Base-by-base conservation (phyloP, 1,140 invertebrate species). In the Asobara japonica region DNA sequence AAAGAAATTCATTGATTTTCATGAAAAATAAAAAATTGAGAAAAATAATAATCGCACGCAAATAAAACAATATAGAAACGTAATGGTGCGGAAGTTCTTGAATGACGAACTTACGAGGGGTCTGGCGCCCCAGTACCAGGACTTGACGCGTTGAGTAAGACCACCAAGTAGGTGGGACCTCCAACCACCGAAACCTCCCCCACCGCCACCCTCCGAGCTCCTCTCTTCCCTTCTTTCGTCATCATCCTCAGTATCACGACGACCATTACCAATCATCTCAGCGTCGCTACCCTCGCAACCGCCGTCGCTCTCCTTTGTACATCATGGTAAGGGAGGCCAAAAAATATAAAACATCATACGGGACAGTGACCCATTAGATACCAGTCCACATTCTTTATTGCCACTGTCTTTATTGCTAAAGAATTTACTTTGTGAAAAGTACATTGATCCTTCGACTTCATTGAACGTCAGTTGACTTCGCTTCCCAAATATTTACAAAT, bases 141-240 rank as follows among this genome's bases (percentile, higher is more conserved):
- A 95, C 91, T 95, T 96, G 89, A 95, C 94, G 92, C 94, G 94
- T 92, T 95, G 94, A 89, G 94, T 96, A 90, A 94, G 93, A 90
- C 94, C 94, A 91, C 94, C 94, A 89, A 95, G 93, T 89, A 87
- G 77, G 80, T 94, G 94, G 89, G 93, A 94, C 89, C 93, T 93
- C 90, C 95, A 93, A 89, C 94, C 93, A 90, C 94, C 94, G 90
- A 95, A 93, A 93, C 95, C 95, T 91, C 94, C 94, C 91, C 93
- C 85, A 86, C 84, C 82, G 82, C 83, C 84, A 84, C 84, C 81
- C 82, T 86, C 84, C 79, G 83, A 86, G 83, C 79, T 85, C 79
- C 85, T 85, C 74, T 87, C 85, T 75, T 85, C 85, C 82, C 84
- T 85, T 82, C 80, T 82, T 78, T 86, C 86, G 75, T 87, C 86